These are phyloP conservation scores for Chalcosyrphus nemorum DNA, from an alignment of 2,888 invertebrate genomes.

Conservation along the genomic window DNA sequence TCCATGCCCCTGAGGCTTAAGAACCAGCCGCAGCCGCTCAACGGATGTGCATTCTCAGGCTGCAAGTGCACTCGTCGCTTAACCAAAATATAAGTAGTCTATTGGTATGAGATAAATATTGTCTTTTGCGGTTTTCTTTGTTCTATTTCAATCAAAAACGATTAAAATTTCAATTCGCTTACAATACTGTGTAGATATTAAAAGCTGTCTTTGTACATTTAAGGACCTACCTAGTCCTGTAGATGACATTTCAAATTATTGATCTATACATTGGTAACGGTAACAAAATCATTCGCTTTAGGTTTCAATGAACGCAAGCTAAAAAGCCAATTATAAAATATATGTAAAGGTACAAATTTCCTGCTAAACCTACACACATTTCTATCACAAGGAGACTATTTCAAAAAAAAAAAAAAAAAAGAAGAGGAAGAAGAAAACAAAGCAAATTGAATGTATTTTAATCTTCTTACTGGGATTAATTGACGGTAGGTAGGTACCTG, in stretches of 20 bases:
- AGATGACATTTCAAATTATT: neutral
- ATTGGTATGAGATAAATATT: neutral
- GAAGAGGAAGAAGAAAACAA: too few species aligned
- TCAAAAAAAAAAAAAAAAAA: too few species aligned
- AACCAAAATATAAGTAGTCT: neutral
- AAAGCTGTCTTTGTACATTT: neutral
- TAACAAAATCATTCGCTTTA: neutral
- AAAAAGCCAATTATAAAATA: neutral
- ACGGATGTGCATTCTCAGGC: neutral
- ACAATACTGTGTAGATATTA: neutral
- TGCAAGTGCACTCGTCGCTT: neutral
- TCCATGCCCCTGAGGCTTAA: slow-evolving; percentile 7
- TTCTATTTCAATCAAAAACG: neutral
- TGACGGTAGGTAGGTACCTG: neutral
- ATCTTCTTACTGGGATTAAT: neutral
- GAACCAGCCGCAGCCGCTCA: neutral
- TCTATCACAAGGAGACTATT: neutral
- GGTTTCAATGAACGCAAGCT: neutral
- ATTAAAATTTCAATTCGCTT: neutral
- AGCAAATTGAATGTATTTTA: neutral
- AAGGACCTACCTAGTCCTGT: neutral
- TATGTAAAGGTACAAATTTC: too few species aligned
- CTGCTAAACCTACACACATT: neutral
- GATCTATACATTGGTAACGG: neutral
- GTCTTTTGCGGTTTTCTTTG: neutral